Base-by-base conservation (phyloP, 2,113 vertebrate genomes). In the Glaucidium brasilianum region DNA sequence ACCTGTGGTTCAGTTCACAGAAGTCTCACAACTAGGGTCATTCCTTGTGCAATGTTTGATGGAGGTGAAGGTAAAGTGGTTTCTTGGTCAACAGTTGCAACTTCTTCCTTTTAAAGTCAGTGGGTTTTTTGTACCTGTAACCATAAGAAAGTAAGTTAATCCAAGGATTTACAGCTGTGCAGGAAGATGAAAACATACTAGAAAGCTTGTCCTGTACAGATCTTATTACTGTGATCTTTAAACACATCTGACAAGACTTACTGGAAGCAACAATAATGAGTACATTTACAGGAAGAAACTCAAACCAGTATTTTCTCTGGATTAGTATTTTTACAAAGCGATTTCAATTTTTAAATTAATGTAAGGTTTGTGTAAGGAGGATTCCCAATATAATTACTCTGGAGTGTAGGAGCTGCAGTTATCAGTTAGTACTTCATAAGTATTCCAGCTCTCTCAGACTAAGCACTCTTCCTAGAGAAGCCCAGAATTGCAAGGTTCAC, bases 51-150 rank as follows among this genome's bases (percentile, higher is more conserved):
- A 99, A 97, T 34, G 98, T 99, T 97, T 99, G 99, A 97, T 99
- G 98, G 78, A 99, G 99, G 95, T 99, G 99, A 95, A 99, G 99
- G 98, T 99, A 99, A 91, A 99, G 99, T 97, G 99, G 99, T 98
- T 99, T 99, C 99, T 99, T 99, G 81, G 99, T 99, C 96, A 99
- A 98, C 94, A 99, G 98, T 80, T 99, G 99, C 88, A 99, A 98
- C 97, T 99, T 99, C 98, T 99, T 99, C 98, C 99, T 99, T 98
- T 99, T 99, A 98, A 99, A 99, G 98, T 99, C 99, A 30, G 99
- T 99, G 95, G 99, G 99, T 97, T 99, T 99, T 98, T 99, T 99
- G 98, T 99, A 99, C 97, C 99, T 99, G 96, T 74, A 97, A 98
- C 34, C 94, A 97, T 62, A 97, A 85, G 14, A 95, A 80, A 90